phyloP scores from a whole-genome alignment of 2,888 invertebrate genomes.

The Crocallis elinguaria region DNA sequence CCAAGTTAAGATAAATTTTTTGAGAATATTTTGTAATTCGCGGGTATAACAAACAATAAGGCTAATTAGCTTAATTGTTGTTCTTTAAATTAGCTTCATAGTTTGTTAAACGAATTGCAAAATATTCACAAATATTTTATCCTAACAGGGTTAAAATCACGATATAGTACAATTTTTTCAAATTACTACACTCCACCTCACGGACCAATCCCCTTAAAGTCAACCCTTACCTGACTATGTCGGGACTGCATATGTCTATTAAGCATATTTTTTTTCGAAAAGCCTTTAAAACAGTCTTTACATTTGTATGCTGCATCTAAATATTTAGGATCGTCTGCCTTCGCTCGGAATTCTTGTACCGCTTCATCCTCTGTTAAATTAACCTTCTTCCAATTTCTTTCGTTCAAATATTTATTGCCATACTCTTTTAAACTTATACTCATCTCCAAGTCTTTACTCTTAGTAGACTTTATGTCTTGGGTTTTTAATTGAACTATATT shows the following conservation, averaged over 20 bases:
- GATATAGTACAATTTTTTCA: too few relatives aligned
- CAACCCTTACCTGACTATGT: conserved; percentile 61
- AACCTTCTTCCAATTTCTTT: conserved; percentile 61
- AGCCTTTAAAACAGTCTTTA: conserved; percentile 66
- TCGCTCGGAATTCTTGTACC: conserved; percentile 56
- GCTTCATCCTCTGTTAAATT: conserved; percentile 69
- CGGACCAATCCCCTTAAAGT: not conserved
- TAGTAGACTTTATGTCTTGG: conserved; percentile 8
- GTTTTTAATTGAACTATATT: not conserved
- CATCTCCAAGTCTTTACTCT: conserved; percentile 15
- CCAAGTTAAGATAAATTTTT: too few relatives aligned
- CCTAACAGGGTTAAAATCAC: too few relatives aligned
- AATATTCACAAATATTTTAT: too few relatives aligned
- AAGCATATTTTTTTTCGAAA: conserved; percentile 69
- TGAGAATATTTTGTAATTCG: too few relatives aligned
- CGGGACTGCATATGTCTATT: conserved; percentile 59
- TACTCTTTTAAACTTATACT: conserved; percentile 25
- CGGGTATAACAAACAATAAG: too few relatives aligned
- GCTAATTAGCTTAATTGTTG: too few relatives aligned
- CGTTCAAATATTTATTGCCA: conserved; percentile 26
- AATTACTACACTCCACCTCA: too few relatives aligned
- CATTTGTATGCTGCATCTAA: conserved; percentile 62
- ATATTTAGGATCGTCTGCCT: conserved; percentile 58
- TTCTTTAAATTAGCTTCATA: too few relatives aligned
- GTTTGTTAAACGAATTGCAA: too few relatives aligned